Evolutionary conservation across 2,113 vertebrate genomes (phyloP).

Genomic region (Ranitomeya imitator): DNA sequence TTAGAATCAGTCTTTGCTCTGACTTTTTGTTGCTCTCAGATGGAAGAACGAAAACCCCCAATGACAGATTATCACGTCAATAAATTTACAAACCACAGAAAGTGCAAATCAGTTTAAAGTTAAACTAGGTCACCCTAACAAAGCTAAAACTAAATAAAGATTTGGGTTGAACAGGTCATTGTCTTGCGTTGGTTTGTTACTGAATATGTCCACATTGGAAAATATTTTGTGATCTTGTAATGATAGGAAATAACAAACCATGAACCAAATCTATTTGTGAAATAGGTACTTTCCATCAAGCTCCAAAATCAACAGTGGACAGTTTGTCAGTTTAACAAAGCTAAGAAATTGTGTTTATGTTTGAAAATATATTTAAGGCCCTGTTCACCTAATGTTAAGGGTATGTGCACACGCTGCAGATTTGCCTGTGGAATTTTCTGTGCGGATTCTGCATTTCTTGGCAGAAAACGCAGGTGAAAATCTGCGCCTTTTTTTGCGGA

Average conservation of each 20-base stretch:
- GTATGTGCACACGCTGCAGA: no score
- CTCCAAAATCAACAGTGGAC: neutral
- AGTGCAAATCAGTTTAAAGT: neutral
- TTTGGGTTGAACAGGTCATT: neutral
- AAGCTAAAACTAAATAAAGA: neutral
- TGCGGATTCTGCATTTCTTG: no score
- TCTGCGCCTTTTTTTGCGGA: no score
- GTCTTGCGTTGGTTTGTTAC: neutral
- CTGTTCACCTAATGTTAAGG: neutral
- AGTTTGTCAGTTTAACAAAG: neutral
- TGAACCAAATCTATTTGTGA: neutral
- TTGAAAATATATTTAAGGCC: neutral
- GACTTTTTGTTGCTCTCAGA: no score
- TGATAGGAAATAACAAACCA: neutral
- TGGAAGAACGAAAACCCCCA: no score
- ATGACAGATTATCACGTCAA: neutral
- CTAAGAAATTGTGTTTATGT: neutral
- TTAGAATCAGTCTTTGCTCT: no score
- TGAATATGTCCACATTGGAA: neutral
- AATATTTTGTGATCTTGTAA: neutral
- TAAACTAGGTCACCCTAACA: neutral
- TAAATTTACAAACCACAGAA: neutral
- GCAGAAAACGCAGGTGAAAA: no score
- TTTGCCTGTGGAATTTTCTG: no score
- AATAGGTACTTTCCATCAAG: slow-evolving; percentile 17